These are phyloP conservation scores for Apodemus speciosus DNA, from an alignment of 2,113 vertebrate genomes.

Conservation along the genomic window DNA sequence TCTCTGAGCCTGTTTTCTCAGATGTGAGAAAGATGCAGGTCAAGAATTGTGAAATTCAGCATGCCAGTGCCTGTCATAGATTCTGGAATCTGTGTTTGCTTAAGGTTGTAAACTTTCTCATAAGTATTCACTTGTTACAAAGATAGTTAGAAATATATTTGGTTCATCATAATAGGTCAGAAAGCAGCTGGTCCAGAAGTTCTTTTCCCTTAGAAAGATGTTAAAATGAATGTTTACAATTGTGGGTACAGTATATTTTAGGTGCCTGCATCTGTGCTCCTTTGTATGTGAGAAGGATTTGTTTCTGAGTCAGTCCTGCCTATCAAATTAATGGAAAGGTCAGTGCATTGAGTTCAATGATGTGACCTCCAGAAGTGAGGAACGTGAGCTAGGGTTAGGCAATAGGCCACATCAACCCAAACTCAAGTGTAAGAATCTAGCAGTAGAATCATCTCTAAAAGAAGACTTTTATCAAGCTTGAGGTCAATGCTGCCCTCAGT, in stretches of 20 bases:
- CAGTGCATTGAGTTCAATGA: background rate
- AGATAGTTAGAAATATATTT: background rate
- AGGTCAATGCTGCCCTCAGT: background rate
- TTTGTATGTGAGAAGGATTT: background rate
- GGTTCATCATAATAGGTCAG: background rate
- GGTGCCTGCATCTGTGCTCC: background rate
- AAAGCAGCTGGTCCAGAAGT: background rate
- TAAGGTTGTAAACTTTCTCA: background rate
- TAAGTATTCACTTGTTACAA: background rate
- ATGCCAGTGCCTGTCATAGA: background rate
- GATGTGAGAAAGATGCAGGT: background rate
- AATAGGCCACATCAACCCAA: background rate
- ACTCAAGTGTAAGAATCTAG: background rate
- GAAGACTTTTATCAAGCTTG: background rate
- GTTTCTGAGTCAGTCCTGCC: background rate
- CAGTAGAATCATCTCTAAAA: background rate
- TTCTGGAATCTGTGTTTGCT: background rate
- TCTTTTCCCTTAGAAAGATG: background rate
- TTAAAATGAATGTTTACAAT: background rate
- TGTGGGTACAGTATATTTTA: background rate
- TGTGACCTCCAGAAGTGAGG: background rate
- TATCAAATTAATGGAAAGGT: background rate
- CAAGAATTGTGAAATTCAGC: background rate
- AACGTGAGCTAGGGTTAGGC: background rate
- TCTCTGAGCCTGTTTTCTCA: background rate